These are phyloP conservation scores for Atherinomorus stipes DNA, from an alignment of 2,113 vertebrate species.

Conservation along the genomic window DNA sequence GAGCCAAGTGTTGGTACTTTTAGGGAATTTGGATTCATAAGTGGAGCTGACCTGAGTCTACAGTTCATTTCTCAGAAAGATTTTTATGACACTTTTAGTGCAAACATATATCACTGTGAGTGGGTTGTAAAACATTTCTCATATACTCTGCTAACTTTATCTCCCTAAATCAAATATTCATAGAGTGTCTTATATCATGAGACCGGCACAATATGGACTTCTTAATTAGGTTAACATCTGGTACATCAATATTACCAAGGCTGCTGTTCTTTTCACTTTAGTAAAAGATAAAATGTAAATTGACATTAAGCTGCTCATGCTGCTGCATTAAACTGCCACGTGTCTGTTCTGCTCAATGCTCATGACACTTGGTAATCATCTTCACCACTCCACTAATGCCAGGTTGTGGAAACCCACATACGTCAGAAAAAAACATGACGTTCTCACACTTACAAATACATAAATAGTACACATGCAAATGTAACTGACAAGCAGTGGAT, in stretches of 20 bases:
- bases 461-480: slow-evolving; percentile 1
- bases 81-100: slow-evolving; percentile 10
- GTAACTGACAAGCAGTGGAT: not conserved
- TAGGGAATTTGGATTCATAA: not conserved
- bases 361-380: not conserved
- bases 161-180: slow-evolving; percentile 4
- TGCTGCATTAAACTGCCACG: not conserved
- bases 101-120: slow-evolving; percentile 15
- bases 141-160: not conserved
- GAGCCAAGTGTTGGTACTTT: slow-evolving; percentile 25
- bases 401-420: not conserved
- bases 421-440: slow-evolving; percentile 27
- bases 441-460: slow-evolving; percentile 9
- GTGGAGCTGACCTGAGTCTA: slow-evolving; percentile 21
- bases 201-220: not conserved
- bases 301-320: not conserved
- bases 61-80: slow-evolving; percentile 10
- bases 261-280: not conserved
- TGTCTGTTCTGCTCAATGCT: not conserved
- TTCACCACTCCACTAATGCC: not conserved
- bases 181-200: not conserved
- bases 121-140: not conserved
- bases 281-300: not conserved
- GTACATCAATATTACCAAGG: not conserved
- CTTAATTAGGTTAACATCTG: not conserved